Evolutionary conservation across 2,888 invertebrate species (phyloP), one percentile per base, ranked within the genome.

Genomic region (Cheilosia grossa): DNA sequence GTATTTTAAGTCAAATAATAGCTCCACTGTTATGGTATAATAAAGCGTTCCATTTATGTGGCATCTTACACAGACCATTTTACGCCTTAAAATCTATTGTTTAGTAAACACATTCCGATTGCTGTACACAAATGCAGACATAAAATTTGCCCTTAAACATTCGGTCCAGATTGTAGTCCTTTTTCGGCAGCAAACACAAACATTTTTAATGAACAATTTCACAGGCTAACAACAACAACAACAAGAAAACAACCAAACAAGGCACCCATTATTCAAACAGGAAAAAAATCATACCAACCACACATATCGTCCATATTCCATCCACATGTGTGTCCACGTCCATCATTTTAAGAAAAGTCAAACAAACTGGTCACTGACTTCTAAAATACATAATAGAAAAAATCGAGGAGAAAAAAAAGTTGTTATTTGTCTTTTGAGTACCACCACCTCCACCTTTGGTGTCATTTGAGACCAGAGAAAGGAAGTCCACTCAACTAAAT

Each of bases 401-500:
- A 54, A 44, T 53, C 19, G 17, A 40, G 15, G 42, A 64, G 30
- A 64, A 58, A 69, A 63, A 51, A 59, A 19, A 27, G 27, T 33
- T 53, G 15, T 58, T 33, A 54, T 49, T 66, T 77, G 37, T 56
- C 24, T 66, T 17, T 10, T 61, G 56, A 49, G 47, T 59, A 54
- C 69, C 67, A 74, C 61, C 80, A 74, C 63, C 67, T 66, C 30
- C 30, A 9, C 30, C 30, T 30, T 9, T 30, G 56, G 56, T 69
- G 82, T 83, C 74, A 83, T 74, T 74, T 74, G 82, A 83, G 69
- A 83, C 82, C 79, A 17, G 2, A 74, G 3, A 74, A 51, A 78
- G 82, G 82, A 83, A 79, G 79, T 83, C 58, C 73, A 63, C 78
- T 69, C 44, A 19, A 69, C 42, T 78, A 63, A 73, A 78, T 73